Evolutionary conservation across 2,113 vertebrate species (phyloP).

Genomic region (Hydropotes inermis): DNA sequence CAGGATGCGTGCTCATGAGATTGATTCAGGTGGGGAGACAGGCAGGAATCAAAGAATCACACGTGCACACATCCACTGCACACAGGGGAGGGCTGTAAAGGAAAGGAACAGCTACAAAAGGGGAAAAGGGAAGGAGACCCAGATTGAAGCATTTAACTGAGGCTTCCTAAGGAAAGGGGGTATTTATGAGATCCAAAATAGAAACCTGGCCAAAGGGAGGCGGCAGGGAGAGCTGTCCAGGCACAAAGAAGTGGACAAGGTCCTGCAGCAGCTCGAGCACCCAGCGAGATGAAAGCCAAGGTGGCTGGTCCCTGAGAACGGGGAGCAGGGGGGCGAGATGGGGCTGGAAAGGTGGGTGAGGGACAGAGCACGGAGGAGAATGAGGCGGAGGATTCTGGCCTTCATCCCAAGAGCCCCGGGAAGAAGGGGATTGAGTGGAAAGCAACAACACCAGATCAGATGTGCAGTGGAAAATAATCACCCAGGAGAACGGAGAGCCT

Average conservation of each 20-base stretch:
- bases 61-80: neutral
- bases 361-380: rapidly evolving
- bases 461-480: neutral
- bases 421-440: neutral
- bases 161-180: neutral
- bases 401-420: neutral
- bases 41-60: neutral
- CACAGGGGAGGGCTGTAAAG: neutral
- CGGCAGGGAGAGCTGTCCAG: neutral
- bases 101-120: neutral
- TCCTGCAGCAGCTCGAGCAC: rapidly evolving
- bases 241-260: neutral
- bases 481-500: no score
- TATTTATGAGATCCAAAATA: neutral
- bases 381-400: rapidly evolving
- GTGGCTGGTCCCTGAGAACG: neutral
- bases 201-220: neutral
- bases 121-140: neutral
- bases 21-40: neutral
- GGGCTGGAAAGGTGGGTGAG: neutral
- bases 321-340: neutral
- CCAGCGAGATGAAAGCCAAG: neutral
- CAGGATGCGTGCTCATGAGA: neutral
- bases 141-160: neutral
- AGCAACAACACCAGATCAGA: no score